phyloP scores from a whole-genome alignment of 2,888 invertebrate species.

The Teleiodes luculella region DNA sequence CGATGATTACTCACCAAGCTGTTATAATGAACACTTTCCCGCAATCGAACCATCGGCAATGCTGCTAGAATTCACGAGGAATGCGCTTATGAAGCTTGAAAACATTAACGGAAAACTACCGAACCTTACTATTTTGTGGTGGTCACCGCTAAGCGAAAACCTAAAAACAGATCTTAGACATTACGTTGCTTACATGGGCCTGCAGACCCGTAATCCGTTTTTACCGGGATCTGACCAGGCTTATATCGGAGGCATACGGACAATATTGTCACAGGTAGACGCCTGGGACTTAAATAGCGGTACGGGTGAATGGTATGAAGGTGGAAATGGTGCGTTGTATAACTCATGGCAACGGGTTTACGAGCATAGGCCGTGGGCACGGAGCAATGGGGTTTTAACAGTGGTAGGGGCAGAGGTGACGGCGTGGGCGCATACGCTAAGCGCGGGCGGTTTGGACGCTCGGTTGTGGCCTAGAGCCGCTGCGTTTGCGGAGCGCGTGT shows the following conservation, averaged over 20 bases:
- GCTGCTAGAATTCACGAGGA: conserved; percentile 85
- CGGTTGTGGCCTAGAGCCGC: conserved; percentile 89
- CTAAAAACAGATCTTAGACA: conserved; percentile 45
- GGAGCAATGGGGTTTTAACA: conserved; percentile 36
- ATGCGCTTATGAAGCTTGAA: conserved; percentile 77
- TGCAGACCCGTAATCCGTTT: conserved; percentile 81
- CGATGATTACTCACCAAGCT: conserved; percentile 84
- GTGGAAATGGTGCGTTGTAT: conserved; percentile 87
- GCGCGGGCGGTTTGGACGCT: conserved; percentile 82
- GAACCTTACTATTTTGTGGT: conserved; percentile 51
- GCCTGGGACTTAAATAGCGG: conserved; percentile 92
- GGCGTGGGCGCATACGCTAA: conserved; percentile 87
- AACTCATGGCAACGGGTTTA: conserved; percentile 91
- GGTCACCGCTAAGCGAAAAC: conserved; percentile 41
- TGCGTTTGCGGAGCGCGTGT: conserved; percentile 87
- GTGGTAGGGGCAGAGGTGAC: conserved; percentile 87
- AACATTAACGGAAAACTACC: conserved; percentile 64
- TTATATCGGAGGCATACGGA: conserved; percentile 77
- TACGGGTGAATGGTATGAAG: conserved; percentile 87
- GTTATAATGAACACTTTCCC: conserved; percentile 83
- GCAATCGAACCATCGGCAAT: conserved; percentile 81
- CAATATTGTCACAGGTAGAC: conserved; percentile 89
- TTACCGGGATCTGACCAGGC: conserved; percentile 69
- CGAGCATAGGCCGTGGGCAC: conserved; percentile 84
- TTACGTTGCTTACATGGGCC: conserved; percentile 39